Evolutionary conservation across 2,113 vertebrate species (phyloP).

Genomic region (Peucedramus taeniatus): DNA sequence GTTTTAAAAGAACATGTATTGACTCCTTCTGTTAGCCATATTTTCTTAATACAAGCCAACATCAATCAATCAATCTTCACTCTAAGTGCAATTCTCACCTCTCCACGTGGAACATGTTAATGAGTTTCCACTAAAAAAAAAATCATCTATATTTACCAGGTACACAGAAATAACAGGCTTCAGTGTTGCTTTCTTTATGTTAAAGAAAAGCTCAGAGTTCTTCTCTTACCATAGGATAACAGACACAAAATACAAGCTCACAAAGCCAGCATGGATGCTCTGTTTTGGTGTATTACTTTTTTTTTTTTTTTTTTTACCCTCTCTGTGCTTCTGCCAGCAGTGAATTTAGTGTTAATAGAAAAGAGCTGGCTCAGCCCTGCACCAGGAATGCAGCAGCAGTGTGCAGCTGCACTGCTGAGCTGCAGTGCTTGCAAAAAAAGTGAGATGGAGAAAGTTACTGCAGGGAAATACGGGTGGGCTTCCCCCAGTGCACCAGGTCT

Average conservation of each 20-base stretch:
- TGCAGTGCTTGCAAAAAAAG: neutral
- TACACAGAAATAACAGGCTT: neutral
- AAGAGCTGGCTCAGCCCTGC: neutral
- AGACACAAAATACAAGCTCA: neutral
- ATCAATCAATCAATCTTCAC: neutral
- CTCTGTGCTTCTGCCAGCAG: neutral
- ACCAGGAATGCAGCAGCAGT: neutral
- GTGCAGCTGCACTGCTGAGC: neutral
- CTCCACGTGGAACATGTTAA: neutral
- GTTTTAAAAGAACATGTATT: neutral
- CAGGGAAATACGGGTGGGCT: fast-evolving
- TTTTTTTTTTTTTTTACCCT: fast-evolving
- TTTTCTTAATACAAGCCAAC: conserved; percentile 14
- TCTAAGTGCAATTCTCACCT: neutral
- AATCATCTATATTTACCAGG: neutral
- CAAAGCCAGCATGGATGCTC: neutral
- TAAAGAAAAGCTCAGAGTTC: neutral
- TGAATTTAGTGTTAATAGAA: neutral
- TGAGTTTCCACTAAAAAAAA: neutral
- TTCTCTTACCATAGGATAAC: neutral
- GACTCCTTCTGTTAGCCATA: neutral
- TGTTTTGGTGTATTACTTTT: neutral
- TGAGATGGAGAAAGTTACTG: fast-evolving
- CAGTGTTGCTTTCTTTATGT: neutral
- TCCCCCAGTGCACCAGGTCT: neutral